phyloP scores from a whole-genome alignment of 2,113 vertebrate species.

The Hiodon alosoides region DNA sequence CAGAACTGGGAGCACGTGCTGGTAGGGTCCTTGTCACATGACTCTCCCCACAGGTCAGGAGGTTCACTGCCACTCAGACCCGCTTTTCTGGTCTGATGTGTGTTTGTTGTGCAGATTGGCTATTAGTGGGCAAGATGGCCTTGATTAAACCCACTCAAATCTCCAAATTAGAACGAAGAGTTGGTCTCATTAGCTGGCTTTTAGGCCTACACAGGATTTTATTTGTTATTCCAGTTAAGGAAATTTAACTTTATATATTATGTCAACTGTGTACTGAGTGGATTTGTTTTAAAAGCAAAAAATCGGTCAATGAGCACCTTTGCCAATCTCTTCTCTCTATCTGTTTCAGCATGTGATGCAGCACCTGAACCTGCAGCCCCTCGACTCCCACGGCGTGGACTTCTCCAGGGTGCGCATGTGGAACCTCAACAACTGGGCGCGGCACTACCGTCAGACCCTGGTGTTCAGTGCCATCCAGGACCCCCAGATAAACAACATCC shows the following conservation, averaged over 20 bases:
- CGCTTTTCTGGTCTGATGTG: not conserved
- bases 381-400: conserved; percentile 87
- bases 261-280: too few species aligned
- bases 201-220: too few species aligned
- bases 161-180: too few species aligned
- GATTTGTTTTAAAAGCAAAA: too few species aligned
- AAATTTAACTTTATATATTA: too few species aligned
- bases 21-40: conserved; percentile 57
- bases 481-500: conserved; percentile 85
- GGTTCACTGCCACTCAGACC: too few species aligned
- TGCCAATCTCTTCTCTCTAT: not conserved
- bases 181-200: too few species aligned
- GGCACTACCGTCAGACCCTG: conserved; percentile 84
- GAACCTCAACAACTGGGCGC: conserved; percentile 84
- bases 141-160: too few species aligned
- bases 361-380: conserved; percentile 84
- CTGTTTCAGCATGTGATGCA: conserved; percentile 78
- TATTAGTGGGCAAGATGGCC: not conserved
- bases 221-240: too few species aligned
- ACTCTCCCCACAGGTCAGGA: not conserved
- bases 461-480: conserved; percentile 84
- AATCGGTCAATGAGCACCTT: too few species aligned
- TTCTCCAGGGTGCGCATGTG: conserved; percentile 91
- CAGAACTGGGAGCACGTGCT: conserved; percentile 97
- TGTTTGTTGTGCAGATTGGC: not conserved